Evolutionary conservation across 2,797 vertebrate genomes (phyloP), one percentile per base, ranked within the genome.

Genomic region (Cynodonichthys magdalenae): DNA sequence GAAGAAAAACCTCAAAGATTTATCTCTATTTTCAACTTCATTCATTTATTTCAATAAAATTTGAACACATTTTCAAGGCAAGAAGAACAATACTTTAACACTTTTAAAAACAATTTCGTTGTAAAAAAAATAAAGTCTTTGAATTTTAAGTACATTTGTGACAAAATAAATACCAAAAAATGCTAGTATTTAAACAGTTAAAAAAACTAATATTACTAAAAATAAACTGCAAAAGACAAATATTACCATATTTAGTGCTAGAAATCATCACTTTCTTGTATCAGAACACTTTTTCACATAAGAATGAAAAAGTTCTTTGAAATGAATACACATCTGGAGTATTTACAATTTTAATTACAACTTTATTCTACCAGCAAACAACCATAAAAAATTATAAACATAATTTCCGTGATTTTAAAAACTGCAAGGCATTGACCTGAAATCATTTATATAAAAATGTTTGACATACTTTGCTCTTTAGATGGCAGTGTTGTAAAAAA

Each of bases 311-410:
- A 18, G 17, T 49, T 20, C 36, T 27, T 39, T 54, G 1, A 47
- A 44, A 48, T 10, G 10, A 47, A 45, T 53, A 31, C 15, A 19
- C 17, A 55, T 58, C 27, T 17, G 46, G 1, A 15, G 39, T 15
- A 62, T 19, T 54, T 59, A 20, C 3, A 39, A 69, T 50, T 71
- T 64, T 15, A 59, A 1, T 24, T 24, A 20, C n/a, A 18, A 65
- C 19, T 54, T 41, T 67, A 41, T 42, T 11, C 10, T 18, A 60
- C 18, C 52, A 59, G 29, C 44, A 75, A 72, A 46, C n/a, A 69
- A 47, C 11, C 15, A 31, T 6, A 62, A 19, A 36, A 51, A n/a
- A 5, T 41, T 7, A n/a, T 41, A 7, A 11, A 36, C 34, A 11
- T 11, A 9, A 36, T 36, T 36, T 31, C 31, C 5, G 9, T 31